A percentile compares a stretch with the other conserved stretches of the same genome.
These are phyloP conservation scores for Calycopis cecrops DNA, from an alignment of 1,140 invertebrate species.

Conservation along the genomic window DNA sequence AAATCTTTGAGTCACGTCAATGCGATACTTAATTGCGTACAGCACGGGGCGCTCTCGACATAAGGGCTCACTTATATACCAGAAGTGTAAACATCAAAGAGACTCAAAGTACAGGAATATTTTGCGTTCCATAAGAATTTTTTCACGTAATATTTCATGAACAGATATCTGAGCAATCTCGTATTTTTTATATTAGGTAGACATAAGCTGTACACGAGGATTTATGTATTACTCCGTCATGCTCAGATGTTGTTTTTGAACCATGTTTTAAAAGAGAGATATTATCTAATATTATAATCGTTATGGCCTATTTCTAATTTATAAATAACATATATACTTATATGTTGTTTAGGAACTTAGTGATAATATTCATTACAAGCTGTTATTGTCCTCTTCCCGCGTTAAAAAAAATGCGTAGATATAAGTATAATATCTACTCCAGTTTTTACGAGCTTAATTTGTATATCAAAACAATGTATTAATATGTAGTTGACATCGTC, in stretches of 20 bases:
- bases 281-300: too few species aligned
- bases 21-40: constrained; percentile 48
- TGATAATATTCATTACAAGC: too few species aligned
- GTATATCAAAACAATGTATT: too few species aligned
- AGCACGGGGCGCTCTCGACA: constrained; percentile 29
- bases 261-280: too few species aligned
- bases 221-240: background rate
- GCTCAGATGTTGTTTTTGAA: background rate
- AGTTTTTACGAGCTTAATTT: too few species aligned
- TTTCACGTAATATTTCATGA: constrained; percentile 5
- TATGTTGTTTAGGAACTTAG: too few species aligned
- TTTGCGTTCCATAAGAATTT: constrained; percentile 11
- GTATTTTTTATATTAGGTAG: background rate
- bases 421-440: too few species aligned
- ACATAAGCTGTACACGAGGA: background rate
- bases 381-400: too few species aligned
- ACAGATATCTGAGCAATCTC: constrained; percentile 1
- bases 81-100: constrained; percentile 49
- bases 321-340: too few species aligned
- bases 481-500: too few species aligned
- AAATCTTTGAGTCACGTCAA: constrained; percentile 50
- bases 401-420: too few species aligned
- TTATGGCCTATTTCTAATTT: too few species aligned
- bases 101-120: constrained; percentile 24
- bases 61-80: constrained; percentile 48